A percentile compares a stretch with the other conserved stretches of the same genome.
Evolutionary conservation across 1,140 invertebrate genomes (phyloP).

Genomic region (Neoseiulus cucumeris): DNA sequence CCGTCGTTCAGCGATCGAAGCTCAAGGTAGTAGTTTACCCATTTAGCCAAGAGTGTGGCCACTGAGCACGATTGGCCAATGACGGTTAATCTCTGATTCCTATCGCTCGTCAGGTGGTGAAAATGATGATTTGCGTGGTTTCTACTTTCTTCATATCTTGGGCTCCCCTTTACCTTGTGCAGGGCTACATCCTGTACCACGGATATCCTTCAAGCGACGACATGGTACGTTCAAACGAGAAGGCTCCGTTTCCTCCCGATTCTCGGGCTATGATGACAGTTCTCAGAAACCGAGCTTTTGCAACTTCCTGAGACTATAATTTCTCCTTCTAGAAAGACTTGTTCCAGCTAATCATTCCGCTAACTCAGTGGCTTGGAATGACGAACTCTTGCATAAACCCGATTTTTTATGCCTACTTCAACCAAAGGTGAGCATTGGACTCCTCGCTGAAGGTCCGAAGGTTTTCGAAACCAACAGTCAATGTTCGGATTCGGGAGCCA

Average conservation of each 20-base stretch:
- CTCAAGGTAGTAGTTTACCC: background rate
- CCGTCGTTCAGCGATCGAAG: background rate
- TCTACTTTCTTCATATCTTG: conserved; percentile 33
- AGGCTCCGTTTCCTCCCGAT: too few relatives aligned
- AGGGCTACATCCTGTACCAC: conserved; percentile 2
- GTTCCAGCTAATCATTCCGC: conserved; percentile 19
- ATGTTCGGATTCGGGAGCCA: too few relatives aligned
- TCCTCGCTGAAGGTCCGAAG: too few relatives aligned
- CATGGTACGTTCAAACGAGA: background rate
- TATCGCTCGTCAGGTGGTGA: conserved; percentile 25
- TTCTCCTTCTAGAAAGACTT: background rate
- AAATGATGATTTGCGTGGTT: conserved; percentile 34
- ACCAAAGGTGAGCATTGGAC: conserved; percentile 43
- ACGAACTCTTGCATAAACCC: conserved; percentile 93
- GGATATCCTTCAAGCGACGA: background rate
- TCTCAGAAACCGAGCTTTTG: too few relatives aligned
- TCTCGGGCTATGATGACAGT: too few relatives aligned
- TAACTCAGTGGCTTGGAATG: conserved; percentile 34
- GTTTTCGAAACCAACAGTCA: conserved; percentile 66
- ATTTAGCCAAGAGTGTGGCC: background rate
- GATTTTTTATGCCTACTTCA: conserved; percentile 89
- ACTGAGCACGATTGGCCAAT: background rate
- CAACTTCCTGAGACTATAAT: too few relatives aligned
- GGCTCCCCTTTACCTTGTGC: conserved; percentile 30
- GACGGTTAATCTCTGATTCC: conserved; percentile 25